Evolutionary conservation across 2,113 vertebrate species (phyloP).

Genomic region (Pongo abelii): DNA sequence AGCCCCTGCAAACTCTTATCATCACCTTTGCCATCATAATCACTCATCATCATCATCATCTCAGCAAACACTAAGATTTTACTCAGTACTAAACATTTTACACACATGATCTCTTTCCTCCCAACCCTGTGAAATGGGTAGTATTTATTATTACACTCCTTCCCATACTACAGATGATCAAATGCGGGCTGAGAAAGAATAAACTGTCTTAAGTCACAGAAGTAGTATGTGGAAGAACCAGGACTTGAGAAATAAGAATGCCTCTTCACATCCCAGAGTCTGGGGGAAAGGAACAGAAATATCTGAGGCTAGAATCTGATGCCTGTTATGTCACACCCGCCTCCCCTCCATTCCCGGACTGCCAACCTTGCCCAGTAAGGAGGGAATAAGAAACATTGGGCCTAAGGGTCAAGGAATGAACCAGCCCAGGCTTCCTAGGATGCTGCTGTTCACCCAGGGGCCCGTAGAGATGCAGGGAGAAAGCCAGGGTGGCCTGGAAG

Average conservation of each 20-base stretch:
- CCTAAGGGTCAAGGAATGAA: background rate
- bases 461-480: background rate
- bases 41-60: background rate
- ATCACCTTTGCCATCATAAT: background rate
- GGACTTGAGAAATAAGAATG: slow-evolving; percentile 4
- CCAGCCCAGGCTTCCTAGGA: background rate
- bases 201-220: background rate
- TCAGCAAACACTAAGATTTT: background rate
- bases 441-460: background rate
- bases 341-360: background rate
- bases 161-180: background rate
- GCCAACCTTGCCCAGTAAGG: background rate
- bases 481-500: background rate
- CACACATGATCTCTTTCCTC: background rate
- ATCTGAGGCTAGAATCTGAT: background rate
- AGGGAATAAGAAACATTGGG: background rate
- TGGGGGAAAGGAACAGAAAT: background rate
- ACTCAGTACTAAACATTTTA: background rate
- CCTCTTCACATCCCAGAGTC: background rate
- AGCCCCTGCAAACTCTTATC: background rate
- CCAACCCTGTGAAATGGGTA: background rate
- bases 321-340: background rate
- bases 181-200: slow-evolving; percentile 6
- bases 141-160: background rate
- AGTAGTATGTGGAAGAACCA: background rate